Evolutionary conservation across 37 sponge, comb jelly and placozoan genomes (phyloP), one percentile per base, ranked within the genome.

Genomic region (Theonella swinhoei): DNA sequence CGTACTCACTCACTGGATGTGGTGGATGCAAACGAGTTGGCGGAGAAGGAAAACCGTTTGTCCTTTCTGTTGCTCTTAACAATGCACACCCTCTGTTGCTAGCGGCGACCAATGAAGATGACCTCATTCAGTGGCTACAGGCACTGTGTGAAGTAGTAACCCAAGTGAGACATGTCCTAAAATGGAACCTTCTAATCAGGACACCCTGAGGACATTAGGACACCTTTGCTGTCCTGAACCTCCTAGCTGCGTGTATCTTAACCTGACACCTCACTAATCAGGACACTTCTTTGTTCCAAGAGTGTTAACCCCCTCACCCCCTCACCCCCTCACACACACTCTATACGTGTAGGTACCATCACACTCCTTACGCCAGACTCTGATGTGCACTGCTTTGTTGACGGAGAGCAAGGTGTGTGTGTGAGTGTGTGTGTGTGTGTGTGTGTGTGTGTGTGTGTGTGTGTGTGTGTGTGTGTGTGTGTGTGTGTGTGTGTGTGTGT

Each of bases 81-180:
- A 14, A n/a, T n/a, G n/a, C n/a, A n/a, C 54, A 47, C 11, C 54
- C 54, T 1, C 66, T 80, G 42, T 25, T 60, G 26, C 83, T 92
- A 4, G 68, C 94, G 26, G 84, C 83, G 37, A 33, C 31, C 9
- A 78, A 33, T 14, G 94, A 93, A 62, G 87, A 81, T 9, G 89
- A 93, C 19, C 54, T 86, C 32, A 79, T 71, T 19, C 63, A 82
- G 61, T 93, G 94, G 94, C 77, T 92, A 70, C 83, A 82, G 43
- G 79, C 86, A 7, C 77, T 93, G 31, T 89, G 87, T 78, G 79
- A 86, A 41, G 89, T 82, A 28, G 88, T 82, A 19, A 38, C 77
- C 28, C 54, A 47, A 14, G 54, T 47, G 54, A 47, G 54, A 47
- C 54, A 14, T 17, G 7, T 47, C 14, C 14, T 14, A 47, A 7